Evolutionary conservation across 2,113 vertebrate genomes (phyloP).

Genomic region (Ammodytes dubius): DNA sequence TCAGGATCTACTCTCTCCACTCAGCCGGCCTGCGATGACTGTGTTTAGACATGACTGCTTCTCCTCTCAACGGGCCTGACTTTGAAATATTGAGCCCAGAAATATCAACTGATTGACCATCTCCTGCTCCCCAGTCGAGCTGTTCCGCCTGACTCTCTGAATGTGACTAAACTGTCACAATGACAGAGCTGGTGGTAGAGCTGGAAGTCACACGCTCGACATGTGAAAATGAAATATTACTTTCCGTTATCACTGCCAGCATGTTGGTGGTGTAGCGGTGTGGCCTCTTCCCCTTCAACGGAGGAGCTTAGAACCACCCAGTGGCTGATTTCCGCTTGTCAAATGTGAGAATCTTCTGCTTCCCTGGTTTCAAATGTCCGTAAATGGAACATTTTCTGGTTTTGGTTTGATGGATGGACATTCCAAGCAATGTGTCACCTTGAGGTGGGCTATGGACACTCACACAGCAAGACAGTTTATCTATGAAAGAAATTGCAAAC

Average conservation of each 20-base stretch:
- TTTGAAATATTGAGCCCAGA: conserved; percentile 56
- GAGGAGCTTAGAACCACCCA: neutral
- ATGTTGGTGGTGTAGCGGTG: neutral
- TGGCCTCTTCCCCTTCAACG: conserved; percentile 1
- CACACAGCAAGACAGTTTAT: too few relatives aligned
- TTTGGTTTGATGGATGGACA: neutral
- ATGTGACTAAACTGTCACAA: conserved; percentile 34
- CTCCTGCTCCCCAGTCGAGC: conserved; percentile 36
- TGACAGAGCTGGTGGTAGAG: conserved; percentile 36
- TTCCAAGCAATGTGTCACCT: neutral
- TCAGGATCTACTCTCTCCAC: conserved; percentile 55
- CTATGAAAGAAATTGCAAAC: neutral
- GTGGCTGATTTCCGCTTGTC: neutral
- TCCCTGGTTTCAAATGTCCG: neutral
- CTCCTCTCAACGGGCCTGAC: conserved; percentile 25
- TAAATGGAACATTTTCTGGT: neutral
- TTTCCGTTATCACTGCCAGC: conserved; percentile 4
- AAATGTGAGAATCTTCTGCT: neutral
- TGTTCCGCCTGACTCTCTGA: conserved; percentile 27
- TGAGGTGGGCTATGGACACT: neutral
- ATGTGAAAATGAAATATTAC: conserved; percentile 27
- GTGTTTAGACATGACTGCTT: conserved; percentile 54
- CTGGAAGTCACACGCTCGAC: neutral
- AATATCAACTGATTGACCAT: conserved; percentile 57
- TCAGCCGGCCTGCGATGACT: conserved; percentile 58